Evolutionary conservation across 2,797 vertebrate genomes (phyloP).

Genomic region (Lagorchestes hirsutus): DNA sequence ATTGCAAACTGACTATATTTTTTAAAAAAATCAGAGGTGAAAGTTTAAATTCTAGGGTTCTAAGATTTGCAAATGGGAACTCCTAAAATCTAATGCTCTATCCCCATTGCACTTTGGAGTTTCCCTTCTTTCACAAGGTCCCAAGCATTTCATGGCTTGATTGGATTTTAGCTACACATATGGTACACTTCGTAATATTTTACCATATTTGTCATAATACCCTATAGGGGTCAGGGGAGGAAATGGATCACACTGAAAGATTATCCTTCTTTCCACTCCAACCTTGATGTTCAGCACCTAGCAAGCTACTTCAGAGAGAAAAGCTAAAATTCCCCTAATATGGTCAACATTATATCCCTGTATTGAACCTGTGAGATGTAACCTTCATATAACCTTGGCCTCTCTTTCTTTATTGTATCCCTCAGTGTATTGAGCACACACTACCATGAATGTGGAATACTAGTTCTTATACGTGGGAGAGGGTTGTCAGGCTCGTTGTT

Average conservation of each 20-base stretch:
- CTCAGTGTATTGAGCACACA: neutral
- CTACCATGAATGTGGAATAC: neutral
- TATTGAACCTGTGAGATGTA: neutral
- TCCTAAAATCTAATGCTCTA: neutral
- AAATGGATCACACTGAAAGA: neutral
- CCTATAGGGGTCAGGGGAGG: neutral
- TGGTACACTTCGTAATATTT: neutral
- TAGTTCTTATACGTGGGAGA: neutral
- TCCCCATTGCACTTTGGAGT: neutral
- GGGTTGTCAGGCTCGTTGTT: neutral
- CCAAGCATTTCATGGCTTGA: neutral
- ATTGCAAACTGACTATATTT: neutral
- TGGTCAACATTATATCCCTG: neutral
- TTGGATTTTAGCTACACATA: neutral
- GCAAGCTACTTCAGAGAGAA: neutral
- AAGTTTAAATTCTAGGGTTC: neutral
- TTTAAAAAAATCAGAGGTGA: neutral
- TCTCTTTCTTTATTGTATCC: neutral
- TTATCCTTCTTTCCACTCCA: neutral
- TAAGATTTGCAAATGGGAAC: neutral
- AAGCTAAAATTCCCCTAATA: neutral
- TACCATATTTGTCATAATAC: neutral
- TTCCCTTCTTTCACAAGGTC: neutral
- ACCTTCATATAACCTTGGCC: neutral
- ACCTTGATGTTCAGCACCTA: neutral